These are phyloP conservation scores for Ficedula albicollis DNA, from an alignment of 2,797 vertebrate genomes.

Conservation along the genomic window DNA sequence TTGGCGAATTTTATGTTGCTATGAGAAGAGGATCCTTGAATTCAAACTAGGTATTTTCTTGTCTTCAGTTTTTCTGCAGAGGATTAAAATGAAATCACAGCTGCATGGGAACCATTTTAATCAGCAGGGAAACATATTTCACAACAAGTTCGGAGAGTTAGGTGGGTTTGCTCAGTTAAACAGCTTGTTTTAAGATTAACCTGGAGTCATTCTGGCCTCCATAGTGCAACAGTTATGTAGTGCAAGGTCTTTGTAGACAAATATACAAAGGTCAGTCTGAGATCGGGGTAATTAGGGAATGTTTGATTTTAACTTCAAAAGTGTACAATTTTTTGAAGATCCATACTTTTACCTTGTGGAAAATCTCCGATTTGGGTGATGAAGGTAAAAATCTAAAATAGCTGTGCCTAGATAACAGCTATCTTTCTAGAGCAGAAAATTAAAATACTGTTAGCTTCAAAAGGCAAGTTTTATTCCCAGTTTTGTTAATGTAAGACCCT, in stretches of 20 bases:
- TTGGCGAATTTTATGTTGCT: not conserved
- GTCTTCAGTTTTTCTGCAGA: not conserved
- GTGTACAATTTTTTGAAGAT: not conserved
- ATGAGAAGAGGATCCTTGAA: not conserved
- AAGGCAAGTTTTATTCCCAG: not conserved
- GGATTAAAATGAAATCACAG: not conserved
- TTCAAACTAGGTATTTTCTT: not conserved
- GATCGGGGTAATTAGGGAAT: not conserved
- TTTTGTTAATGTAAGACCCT: not conserved
- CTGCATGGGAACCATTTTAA: not conserved
- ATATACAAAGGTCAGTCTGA: not conserved
- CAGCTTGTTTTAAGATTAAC: not conserved
- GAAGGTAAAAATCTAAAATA: not conserved
- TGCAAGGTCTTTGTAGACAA: constrained; percentile 1
- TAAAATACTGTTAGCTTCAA: not conserved
- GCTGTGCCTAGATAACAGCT: not conserved
- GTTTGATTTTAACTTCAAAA: not conserved
- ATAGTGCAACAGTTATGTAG: not conserved
- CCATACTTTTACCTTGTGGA: not conserved
- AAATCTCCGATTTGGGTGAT: not conserved
- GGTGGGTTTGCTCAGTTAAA: not conserved
- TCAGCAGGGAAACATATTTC: not conserved
- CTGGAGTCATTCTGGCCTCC: not conserved
- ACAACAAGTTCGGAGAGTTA: not conserved
- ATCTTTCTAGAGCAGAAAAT: not conserved